Evolutionary conservation across 92 coral and sea anemone species (phyloP), one percentile per base, ranked within the genome.

Genomic region (Phenganax marumi): DNA sequence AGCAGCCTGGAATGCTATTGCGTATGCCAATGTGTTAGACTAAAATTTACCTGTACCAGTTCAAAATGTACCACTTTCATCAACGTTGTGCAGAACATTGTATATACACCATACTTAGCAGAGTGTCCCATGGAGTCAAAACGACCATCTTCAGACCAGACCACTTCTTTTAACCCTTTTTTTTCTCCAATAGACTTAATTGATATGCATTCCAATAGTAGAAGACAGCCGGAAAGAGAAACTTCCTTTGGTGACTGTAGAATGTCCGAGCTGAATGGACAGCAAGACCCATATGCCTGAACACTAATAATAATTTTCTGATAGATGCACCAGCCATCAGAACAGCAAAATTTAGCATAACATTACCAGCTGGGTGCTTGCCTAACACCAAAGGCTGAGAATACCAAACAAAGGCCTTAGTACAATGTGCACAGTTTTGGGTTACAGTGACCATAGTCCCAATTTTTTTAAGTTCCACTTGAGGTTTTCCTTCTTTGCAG

Each of bases 361-460:
- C 18, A 73, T 84, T 83, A 0, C 81, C 86, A 18, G 80, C 50
- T 8, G 86, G 82, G 26, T 83, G 50, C 14, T 53, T 39, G 6
- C 73, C 82, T 50, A 52, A 39, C 7, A 75, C 50, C 60, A 81
- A 68, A 81, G 48, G 73, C 69, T 81, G 85, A 18, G 79, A 81
- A 21, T 50, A 26, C 79, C 85, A 81, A n/a, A 70, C 51, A 81
- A 39, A 81, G 12, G 43, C 75, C 66, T 82, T 73, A 3, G 50
- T 71, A 73, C 81, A 88, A 18, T 55, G 71, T 0, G 52, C 7
- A 43, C 89, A 85, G 17, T 55, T 19, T 52, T 87, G 90, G 55
- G 55, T 55, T 1, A 87, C 85, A 46, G 80, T 83, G 17, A 87
- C 90, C 91, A 88, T 85, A 12, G 89, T 88, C 10, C 89, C 91